Percentiles rank a stretch among this genome's conserved stretches.
Conservation (phyloP, 2,113 vertebrate species). For the Leptobrachium leishanense region DNA sequence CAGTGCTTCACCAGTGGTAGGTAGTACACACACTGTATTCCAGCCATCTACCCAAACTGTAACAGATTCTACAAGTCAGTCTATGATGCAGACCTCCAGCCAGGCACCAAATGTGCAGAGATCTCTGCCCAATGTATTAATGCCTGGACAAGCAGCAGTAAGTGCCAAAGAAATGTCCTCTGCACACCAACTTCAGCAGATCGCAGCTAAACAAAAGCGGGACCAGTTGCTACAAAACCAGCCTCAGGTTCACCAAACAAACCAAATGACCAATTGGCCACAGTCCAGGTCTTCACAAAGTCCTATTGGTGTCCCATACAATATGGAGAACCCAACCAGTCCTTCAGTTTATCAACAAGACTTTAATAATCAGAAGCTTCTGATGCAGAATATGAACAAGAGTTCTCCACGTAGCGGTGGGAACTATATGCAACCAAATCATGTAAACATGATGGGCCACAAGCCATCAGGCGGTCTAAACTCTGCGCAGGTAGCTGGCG, state of each 20-base stretch:
- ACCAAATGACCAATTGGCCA: constrained; percentile 79
- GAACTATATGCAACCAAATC: constrained; percentile 70
- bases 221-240: constrained; percentile 76
- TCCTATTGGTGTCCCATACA: constrained; percentile 74
- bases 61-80: constrained; percentile 63
- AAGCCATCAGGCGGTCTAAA: constrained; percentile 69
- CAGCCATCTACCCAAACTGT: constrained; percentile 65
- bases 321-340: constrained; percentile 85
- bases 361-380: constrained; percentile 81
- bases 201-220: constrained; percentile 79
- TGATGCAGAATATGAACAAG: constrained; percentile 79
- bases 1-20: constrained; percentile 72
- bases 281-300: constrained; percentile 80
- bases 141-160: constrained; percentile 81
- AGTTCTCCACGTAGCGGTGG: constrained; percentile 80
- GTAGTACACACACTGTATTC: constrained; percentile 70
- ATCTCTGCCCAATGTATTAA: constrained; percentile 69
- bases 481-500: constrained; percentile 68
- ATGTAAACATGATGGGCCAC: constrained; percentile 78
- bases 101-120: constrained; percentile 72
- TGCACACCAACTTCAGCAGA: constrained; percentile 85
- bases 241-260: constrained; percentile 64
- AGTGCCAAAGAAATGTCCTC: constrained; percentile 84
- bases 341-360: constrained; percentile 85
- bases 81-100: constrained; percentile 68